Conservation (phyloP, 2,888 invertebrate species). For the Endomychus coccineus region DNA sequence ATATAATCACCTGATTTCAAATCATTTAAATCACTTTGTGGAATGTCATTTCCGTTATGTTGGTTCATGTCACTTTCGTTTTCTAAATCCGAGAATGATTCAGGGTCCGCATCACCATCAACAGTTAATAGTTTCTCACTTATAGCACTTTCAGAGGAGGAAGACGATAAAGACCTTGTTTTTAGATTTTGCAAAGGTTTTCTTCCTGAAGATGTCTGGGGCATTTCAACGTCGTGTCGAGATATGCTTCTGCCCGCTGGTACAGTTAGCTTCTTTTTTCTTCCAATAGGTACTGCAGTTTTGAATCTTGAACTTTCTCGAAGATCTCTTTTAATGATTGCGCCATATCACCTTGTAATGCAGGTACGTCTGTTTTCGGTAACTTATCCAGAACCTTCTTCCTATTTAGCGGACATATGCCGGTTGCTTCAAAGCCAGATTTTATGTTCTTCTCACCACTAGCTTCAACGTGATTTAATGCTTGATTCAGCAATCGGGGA, state of each 20-base stretch:
- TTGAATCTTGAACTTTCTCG: constrained; percentile 5
- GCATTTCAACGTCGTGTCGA: constrained; percentile 4
- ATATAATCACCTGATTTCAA: constrained; percentile 7
- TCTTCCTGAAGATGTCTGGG: constrained; percentile 5
- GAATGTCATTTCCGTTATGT: too few relatives aligned
- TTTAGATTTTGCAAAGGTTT: constrained; percentile 4
- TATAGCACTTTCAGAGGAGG: constrained; percentile 6
- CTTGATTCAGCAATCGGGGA: constrained; percentile 16
- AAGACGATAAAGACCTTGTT: too few relatives aligned
- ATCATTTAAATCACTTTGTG: constrained; percentile 1
- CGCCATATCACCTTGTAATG: constrained; percentile 5
- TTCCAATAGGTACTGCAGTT: constrained; percentile 6
- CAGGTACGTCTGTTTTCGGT: constrained; percentile 8
- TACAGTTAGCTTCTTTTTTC: constrained; percentile 8
- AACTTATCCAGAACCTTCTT: constrained; percentile 9
- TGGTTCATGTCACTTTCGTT: too few relatives aligned
- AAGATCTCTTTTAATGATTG: constrained; percentile 8
- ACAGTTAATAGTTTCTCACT: constrained; percentile 2
- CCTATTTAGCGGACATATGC: constrained; percentile 10
- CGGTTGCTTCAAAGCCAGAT: constrained; percentile 12
- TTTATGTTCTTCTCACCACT: constrained; percentile 9
- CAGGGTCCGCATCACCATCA: constrained; percentile 4
- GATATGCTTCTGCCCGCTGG: constrained; percentile 5
- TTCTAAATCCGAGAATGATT: too few relatives aligned
- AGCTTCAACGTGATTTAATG: constrained; percentile 10